Evolutionary conservation across 2,888 invertebrate genomes (phyloP).

Genomic region (Fabriciana adippe): DNA sequence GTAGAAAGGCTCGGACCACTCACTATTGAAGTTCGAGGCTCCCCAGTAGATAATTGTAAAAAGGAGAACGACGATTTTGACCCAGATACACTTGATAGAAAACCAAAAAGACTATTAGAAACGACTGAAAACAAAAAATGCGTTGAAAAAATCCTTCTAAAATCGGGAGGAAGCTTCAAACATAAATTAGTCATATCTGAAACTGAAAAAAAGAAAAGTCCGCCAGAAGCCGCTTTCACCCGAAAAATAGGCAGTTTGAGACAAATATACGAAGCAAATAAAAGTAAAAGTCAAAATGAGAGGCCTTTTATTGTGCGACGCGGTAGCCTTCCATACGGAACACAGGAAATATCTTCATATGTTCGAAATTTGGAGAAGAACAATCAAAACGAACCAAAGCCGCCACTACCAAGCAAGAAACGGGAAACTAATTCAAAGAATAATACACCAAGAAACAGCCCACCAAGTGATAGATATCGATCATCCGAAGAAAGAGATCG

Average conservation of each 20-base stretch:
- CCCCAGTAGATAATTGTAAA: conserved; percentile 85
- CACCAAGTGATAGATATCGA: conserved; percentile 62
- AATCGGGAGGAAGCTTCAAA: conserved; percentile 88
- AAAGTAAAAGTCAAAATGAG: conserved; percentile 60
- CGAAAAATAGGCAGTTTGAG: conserved; percentile 87
- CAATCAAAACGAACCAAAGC: conserved; percentile 59
- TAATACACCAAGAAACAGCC: conserved; percentile 56
- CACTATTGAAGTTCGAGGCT: conserved; percentile 91
- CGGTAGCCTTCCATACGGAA: conserved; percentile 63
- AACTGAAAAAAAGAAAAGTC: conserved; percentile 52
- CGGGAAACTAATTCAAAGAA: conserved; percentile 59
- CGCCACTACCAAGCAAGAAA: conserved; percentile 66
- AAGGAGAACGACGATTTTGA: conserved; percentile 89
- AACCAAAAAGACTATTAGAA: conserved; percentile 70
- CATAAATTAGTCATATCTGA: conserved; percentile 68
- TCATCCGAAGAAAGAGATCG: conserved; percentile 67
- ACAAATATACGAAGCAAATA: conserved; percentile 90
- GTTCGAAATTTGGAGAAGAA: conserved; percentile 62
- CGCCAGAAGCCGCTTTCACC: conserved; percentile 69
- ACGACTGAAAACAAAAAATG: conserved; percentile 59
- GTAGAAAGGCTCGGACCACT: conserved; percentile 87
- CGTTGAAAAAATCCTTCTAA: conserved; percentile 81
- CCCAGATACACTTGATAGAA: conserved; percentile 92
- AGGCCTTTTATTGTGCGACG: conserved; percentile 62
- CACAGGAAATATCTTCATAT: conserved; percentile 61